Base-by-base conservation (phyloP, 1,140 invertebrate species). In the Zaprionus lachaisei region DNA sequence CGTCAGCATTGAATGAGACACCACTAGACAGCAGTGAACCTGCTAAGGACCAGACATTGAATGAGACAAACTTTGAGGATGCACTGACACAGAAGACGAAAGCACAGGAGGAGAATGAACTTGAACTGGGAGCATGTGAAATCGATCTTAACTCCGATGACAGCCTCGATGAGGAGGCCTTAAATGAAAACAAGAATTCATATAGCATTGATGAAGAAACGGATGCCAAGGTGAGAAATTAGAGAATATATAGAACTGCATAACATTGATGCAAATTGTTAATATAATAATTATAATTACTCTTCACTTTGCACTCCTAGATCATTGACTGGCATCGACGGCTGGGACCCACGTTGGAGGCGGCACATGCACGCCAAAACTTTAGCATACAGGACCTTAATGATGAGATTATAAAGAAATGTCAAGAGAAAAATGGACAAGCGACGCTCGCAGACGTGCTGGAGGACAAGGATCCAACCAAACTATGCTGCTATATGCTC, bases 281-380 rank as follows among this genome's bases (percentile, higher is more conserved):
- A 11, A 34, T 34, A 34, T 34, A 34, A 34, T n/a, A 22, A 12
- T 15, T 0, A 5, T 12, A 51, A 12, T 24, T 24, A 7, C 31
- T 22, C 2, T 44, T 2, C 5, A 44, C 1, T 28, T 58, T 49
- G 11, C 56, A 3, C 26, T 68, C 67, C 0, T 31, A 92, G 92
- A 81, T 92, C 3, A 56, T 76, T 28, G 76, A 84, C 44, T 92
- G 92, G 92, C 92, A 92, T 67, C 68, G 71, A 14, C 64, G 83
- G 20, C 51, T 92, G 26, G 83, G 72, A 26, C 92, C 92, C 49
- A 73, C 76, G 9, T 61, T 92, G 38, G 83, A 84, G 26, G 72
- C 76, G n/a, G 80, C 92, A 2, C 87, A 84, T 51, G 87, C 76
- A 2, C 79, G 92, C 9, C 92, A 92, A 62, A 91, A 90, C 58